Percentiles rank a stretch among this genome's conserved stretches.
phyloP scores from a whole-genome alignment of 2,113 vertebrate species.

The Cranoglanis bouderius region DNA sequence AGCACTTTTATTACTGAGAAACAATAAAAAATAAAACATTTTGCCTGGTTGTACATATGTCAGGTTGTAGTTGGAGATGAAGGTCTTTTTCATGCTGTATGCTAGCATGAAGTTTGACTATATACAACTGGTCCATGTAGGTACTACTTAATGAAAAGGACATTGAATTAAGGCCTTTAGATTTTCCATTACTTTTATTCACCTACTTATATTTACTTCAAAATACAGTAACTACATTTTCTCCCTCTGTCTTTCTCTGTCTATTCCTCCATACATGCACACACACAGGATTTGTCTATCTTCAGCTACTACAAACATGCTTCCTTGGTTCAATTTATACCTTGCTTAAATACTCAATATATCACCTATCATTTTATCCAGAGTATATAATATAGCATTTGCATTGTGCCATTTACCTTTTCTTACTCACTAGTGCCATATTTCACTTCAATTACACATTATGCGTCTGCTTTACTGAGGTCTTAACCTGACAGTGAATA shows the following conservation, averaged over 20 bases:
- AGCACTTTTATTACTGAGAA: not conserved
- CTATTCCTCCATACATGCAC: not conserved
- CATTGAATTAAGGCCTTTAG: not conserved
- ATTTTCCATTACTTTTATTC: not conserved
- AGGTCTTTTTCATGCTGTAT: not conserved
- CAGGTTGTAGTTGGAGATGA: not conserved
- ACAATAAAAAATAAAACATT: conserved; percentile 7
- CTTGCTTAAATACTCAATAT: not conserved
- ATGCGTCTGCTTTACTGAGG: not conserved
- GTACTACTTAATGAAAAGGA: not conserved
- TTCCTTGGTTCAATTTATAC: not conserved
- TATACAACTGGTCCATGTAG: not conserved
- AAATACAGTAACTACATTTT: not conserved
- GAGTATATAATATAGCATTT: not conserved
- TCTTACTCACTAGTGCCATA: not conserved
- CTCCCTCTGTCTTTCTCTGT: not conserved
- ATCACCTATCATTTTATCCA: not conserved
- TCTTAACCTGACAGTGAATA: not conserved
- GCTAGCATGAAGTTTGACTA: not conserved
- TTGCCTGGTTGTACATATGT: not conserved
- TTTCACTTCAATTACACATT: conserved; percentile 3
- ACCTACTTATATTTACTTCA: not conserved
- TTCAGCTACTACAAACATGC: not conserved
- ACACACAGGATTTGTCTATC: not conserved
- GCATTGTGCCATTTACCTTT: not conserved